Evolutionary conservation across 2,888 invertebrate species (phyloP), one percentile per base, ranked within the genome.

Genomic region (Oxyteleia sp.): DNA sequence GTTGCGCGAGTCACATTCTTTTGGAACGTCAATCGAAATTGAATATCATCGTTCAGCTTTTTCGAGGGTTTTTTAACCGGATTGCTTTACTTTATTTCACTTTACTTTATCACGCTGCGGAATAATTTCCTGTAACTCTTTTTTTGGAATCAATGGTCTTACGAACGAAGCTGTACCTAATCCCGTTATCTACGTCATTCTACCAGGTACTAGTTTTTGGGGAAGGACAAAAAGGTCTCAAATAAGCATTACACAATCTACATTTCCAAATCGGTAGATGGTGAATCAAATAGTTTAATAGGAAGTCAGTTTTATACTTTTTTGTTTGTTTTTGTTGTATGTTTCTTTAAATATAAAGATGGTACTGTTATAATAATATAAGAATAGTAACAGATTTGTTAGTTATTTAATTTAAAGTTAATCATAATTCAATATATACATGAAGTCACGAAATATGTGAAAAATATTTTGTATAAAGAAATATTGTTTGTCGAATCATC

Each of bases 101-200:
- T 29, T 49, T 18, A 43, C 32, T 64, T 64, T 64, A 64, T 49
- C 32, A 35, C 32, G 26, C 29, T 15, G 45, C 20, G 45, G 45
- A 55, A 55, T 55, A 32, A 55, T 69, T 55, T 43, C 38, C 53
- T 35, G 55, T 57, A 7, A 2, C 38, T 13, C 20, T 15, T 55
- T 55, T n/a, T 69, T 55, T 13, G 32, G 45, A 45, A 69, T 57
- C 55, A 35, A 32, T 45, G 68, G 68, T 20, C 45, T 55, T 20
- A 43, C 45, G 32, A 13, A 15, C n/a, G 23, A 45, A 69, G 43
- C 55, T 15, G 35, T 69, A 18, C 45, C 45, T 55, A 69, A 69
- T 69, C 55, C 68, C 55, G 45, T 69, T 69, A 69, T 69, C 55
- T 69, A 45, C 45, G 55, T 55, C 45, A 45, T 43, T 29, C 66